Percentiles rank a stretch among this genome's conserved stretches.
phyloP scores from a whole-genome alignment of 1,140 invertebrate species.

The Paraescarpia echinospica region DNA sequence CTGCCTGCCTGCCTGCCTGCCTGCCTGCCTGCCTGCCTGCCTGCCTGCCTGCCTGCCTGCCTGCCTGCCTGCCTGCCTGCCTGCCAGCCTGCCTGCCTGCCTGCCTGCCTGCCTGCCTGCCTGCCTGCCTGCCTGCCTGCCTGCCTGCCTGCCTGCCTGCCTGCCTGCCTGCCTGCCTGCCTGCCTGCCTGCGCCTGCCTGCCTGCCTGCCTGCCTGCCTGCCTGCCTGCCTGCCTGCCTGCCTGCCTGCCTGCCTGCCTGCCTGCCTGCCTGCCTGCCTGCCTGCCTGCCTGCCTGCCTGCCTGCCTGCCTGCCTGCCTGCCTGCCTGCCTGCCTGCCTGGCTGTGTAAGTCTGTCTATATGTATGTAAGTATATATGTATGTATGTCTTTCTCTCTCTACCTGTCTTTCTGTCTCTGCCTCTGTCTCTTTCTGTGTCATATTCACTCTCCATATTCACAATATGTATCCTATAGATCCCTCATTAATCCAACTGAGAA shows the following conservation, averaged over 20 bases:
- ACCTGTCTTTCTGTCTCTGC: no score
- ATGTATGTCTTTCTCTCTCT: not conserved
- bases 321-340: not conserved
- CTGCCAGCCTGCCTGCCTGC: no score
- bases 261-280: not conserved
- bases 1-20: not conserved
- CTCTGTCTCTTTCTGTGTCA: not conserved
- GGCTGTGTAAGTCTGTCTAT: not conserved
- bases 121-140: no score
- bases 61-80: no score
- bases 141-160: no score
- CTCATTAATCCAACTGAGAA: not conserved
- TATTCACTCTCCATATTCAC: not conserved
- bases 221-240: not conserved
- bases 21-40: no score
- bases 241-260: not conserved
- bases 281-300: not conserved
- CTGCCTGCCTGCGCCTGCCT: constrained; percentile 8
- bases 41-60: no score
- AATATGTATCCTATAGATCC: not conserved
- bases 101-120: no score
- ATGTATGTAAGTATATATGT: no score
- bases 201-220: constrained; percentile 7
- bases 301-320: not conserved
- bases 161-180: not conserved